Conservation (phyloP, 92 coral and sea anemone genomes). For the Paragorgia papillata region DNA sequence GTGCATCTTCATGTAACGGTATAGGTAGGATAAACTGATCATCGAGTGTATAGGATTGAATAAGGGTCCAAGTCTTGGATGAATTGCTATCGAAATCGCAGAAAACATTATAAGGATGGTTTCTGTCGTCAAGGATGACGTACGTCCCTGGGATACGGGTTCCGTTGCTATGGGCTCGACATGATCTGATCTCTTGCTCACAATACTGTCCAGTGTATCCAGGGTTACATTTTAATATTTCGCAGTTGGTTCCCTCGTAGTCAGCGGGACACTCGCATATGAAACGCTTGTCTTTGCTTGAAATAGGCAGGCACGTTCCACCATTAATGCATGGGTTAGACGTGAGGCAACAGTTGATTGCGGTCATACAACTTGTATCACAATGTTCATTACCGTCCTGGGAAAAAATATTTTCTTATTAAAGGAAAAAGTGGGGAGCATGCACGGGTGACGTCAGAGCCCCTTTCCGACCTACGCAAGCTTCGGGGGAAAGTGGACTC, state of each 20-base stretch:
- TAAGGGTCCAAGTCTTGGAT: not conserved
- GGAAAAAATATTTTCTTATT: not conserved
- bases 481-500: too few relatives aligned
- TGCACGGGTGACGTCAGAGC: not conserved
- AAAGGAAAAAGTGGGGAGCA: not conserved
- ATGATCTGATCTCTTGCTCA: conserved; percentile 4
- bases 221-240: not conserved
- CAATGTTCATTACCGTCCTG: not conserved
- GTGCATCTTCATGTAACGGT: not conserved
- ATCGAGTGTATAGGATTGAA: not conserved
- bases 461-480: too few relatives aligned
- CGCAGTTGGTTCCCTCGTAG: too few relatives aligned
- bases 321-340: not conserved
- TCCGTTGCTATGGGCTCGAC: conserved; percentile 8
- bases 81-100: not conserved
- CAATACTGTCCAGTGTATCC: conserved; percentile 5
- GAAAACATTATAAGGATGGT: not conserved
- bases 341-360: not conserved
- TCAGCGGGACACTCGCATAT: not conserved
- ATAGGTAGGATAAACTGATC: not conserved
- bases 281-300: not conserved
- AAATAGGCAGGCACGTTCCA: conserved; percentile 6
- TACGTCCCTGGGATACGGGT: not conserved
- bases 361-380: not conserved
- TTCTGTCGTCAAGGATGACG: not conserved